Evolutionary conservation across 1,140 invertebrate genomes (phyloP).

Genomic region (Cepaea nemoralis): DNA sequence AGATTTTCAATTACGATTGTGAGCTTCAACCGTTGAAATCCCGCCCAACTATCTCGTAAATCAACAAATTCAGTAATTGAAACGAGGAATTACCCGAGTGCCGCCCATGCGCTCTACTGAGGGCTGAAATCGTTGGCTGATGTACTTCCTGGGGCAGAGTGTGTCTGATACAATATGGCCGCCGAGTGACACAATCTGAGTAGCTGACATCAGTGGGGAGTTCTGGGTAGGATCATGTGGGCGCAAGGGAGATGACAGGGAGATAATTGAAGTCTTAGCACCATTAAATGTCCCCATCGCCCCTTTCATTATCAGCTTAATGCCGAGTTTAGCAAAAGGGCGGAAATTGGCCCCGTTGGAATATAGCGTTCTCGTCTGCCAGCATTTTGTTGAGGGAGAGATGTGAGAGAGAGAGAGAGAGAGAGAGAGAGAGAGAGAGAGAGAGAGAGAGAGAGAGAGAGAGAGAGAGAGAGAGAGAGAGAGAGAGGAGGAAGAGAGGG

Average conservation of each 20-base stretch:
- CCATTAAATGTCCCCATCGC: neutral
- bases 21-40: neutral
- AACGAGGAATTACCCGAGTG: conserved; percentile 23
- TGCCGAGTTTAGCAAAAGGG: conserved; percentile 2
- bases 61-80: conserved; percentile 41
- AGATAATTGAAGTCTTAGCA: conserved; percentile 36
- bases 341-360: conserved; percentile 2
- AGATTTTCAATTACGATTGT: conserved; percentile 35
- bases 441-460: no score
- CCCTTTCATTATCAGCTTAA: conserved; percentile 37
- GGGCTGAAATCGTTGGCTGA: neutral
- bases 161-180: conserved; percentile 31
- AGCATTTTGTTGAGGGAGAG: no score
- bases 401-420: neutral
- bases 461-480: no score
- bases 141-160: neutral
- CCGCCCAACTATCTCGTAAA: conserved; percentile 13
- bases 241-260: conserved; percentile 15
- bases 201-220: conserved; percentile 1
- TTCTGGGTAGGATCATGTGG: neutral
- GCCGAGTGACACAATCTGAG: conserved; percentile 32
- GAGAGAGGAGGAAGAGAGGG: no score
- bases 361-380: neutral
- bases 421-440: conserved; percentile 5
- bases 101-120: neutral